phyloP scores from a whole-genome alignment of 2,888 invertebrate species.

The Leptopilina syphax region DNA sequence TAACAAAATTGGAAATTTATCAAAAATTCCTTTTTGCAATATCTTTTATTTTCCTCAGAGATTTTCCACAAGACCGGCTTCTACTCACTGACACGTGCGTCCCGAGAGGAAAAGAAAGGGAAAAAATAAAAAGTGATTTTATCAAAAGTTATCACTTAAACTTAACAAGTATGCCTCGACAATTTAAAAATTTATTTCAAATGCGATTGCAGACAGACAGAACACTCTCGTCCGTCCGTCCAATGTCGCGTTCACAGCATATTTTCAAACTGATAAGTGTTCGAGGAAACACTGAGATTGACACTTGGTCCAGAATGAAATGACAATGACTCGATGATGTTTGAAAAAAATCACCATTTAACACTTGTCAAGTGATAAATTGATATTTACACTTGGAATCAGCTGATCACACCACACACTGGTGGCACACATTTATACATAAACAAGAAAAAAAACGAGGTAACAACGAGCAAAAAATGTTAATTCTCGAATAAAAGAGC shows the following conservation, averaged over 20 bases:
- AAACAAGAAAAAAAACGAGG: too few relatives aligned
- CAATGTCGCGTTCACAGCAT: constrained; percentile 33
- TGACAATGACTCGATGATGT: neutral
- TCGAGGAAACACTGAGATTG: constrained; percentile 1
- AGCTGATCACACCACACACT: neutral
- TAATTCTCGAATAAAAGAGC: neutral
- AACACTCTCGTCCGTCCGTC: constrained; percentile 28
- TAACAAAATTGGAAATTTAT: too few relatives aligned
- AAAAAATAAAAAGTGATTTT: neutral
- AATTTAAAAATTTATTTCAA: constrained; percentile 1
- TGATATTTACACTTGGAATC: neutral
- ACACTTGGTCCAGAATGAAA: neutral
- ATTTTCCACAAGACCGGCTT: too few relatives aligned
- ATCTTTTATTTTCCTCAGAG: too few relatives aligned
- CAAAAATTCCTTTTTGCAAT: too few relatives aligned
- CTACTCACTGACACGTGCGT: too few relatives aligned
- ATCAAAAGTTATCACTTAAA: neutral
- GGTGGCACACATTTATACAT: too few relatives aligned
- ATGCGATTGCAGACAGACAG: constrained; percentile 32
- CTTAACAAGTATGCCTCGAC: neutral
- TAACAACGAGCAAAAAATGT: neutral
- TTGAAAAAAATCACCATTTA: neutral
- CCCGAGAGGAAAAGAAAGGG: too few relatives aligned
- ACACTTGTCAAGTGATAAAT: neutral
- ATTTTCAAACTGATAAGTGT: constrained; percentile 8